These are phyloP conservation scores for Drosophila pruinosa DNA, from an alignment of 1,140 invertebrate genomes.

Conservation along the genomic window DNA sequence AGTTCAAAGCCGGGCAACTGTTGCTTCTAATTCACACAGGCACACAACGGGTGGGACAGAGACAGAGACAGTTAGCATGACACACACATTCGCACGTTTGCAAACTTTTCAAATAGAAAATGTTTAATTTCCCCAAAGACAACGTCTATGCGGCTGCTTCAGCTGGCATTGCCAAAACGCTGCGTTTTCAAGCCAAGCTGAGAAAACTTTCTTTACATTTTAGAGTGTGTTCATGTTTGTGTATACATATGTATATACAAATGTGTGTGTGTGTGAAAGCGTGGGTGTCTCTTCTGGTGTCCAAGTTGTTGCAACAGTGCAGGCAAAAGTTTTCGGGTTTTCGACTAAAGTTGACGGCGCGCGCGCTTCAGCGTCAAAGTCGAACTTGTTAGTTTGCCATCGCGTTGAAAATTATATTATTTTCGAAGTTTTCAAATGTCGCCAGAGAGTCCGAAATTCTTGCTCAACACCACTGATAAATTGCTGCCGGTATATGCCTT, in stretches of 20 bases:
- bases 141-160: conserved; percentile 57
- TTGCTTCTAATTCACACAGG: conserved; percentile 43
- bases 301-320: conserved; percentile 64
- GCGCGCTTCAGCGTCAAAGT: conserved; percentile 37
- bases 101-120: conserved; percentile 82
- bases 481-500: conserved; percentile 17
- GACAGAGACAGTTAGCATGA: neutral
- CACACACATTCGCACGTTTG: conserved; percentile 14
- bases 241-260: neutral
- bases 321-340: conserved; percentile 58
- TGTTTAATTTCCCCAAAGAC: conserved; percentile 82
- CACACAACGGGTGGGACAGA: neutral
- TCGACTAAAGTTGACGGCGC: conserved; percentile 47
- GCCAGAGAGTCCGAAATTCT: conserved; percentile 64
- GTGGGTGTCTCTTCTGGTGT: conserved; percentile 19
- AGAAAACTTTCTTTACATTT: conserved; percentile 67
- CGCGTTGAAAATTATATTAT: conserved; percentile 79
- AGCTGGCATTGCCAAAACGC: conserved; percentile 52
- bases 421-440: conserved; percentile 77
- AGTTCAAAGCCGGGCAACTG: conserved; percentile 59
- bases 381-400: conserved; percentile 76
- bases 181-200: conserved; percentile 60
- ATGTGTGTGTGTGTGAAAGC: conserved; percentile 16
- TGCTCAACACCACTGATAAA: conserved; percentile 51
- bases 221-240: conserved; percentile 9